Evolutionary conservation across 2,797 vertebrate species (phyloP).

Genomic region (Urosaurus nigricauda): DNA sequence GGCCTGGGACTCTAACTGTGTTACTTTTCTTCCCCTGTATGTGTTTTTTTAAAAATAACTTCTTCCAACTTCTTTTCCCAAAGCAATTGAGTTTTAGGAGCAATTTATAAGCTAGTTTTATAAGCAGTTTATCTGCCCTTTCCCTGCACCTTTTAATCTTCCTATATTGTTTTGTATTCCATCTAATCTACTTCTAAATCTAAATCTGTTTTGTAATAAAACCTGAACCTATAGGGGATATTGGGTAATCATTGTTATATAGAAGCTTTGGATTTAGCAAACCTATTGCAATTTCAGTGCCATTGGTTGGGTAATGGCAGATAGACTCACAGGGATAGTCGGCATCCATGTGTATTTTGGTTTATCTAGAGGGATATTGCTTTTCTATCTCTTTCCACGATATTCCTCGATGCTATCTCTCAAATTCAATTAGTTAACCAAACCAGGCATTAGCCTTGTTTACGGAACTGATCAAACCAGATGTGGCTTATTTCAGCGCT

Average conservation of each 20-base stretch:
- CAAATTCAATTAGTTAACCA: slow-evolving; percentile 42
- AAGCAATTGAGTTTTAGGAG: slow-evolving; percentile 14
- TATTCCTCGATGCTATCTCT: slow-evolving; percentile 32
- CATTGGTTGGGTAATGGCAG: slow-evolving; percentile 23
- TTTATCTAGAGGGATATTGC: slow-evolving; percentile 39
- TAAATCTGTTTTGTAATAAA: slow-evolving; percentile 45
- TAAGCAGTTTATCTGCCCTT: background rate
- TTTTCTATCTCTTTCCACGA: slow-evolving; percentile 49
- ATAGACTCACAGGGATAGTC: slow-evolving; percentile 13
- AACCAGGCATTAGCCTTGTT: slow-evolving; percentile 32
- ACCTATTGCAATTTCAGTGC: background rate
- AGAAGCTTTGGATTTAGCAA: slow-evolving; percentile 14
- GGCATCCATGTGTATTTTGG: background rate
- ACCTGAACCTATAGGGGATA: background rate
- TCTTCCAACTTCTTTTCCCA: slow-evolving; percentile 18
- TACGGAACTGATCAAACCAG: slow-evolving; percentile 35
- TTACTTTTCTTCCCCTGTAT: no score
- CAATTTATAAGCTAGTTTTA: background rate
- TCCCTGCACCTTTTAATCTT: slow-evolving; percentile 6
- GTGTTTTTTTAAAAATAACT: background rate
- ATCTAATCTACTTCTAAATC: background rate
- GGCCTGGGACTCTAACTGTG: no score
- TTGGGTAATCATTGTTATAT: slow-evolving; percentile 4
- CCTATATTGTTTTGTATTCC: slow-evolving; percentile 24
- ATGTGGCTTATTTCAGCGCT: slow-evolving; percentile 16